Evolutionary conservation across 1,140 invertebrate genomes (phyloP), one percentile per base, ranked within the genome.

Genomic region (Drosophila repletoides): DNA sequence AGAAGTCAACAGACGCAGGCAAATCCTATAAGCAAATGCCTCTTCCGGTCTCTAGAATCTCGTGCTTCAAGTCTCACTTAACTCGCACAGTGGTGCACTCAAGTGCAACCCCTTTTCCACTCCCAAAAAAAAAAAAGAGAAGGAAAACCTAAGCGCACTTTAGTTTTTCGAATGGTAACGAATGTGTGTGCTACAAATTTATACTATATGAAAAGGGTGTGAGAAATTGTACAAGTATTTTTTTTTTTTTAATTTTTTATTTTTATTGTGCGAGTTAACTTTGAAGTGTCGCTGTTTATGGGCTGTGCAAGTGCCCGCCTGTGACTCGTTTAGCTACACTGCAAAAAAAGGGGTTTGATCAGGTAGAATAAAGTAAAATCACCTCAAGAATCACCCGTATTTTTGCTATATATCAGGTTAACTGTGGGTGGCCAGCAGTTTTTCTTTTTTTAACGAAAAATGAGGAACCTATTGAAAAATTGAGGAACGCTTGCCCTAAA

Each of bases 261-360:
- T n/a, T n/a, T 80, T 80, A 83, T 83, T 83, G 77, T 66, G 73
- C 77, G 73, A 83, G 77, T 83, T 83, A 84, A 83, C 79, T 84
- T 77, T 83, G 73, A 83, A 83, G 79, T 83, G 77, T 74, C 79
- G 77, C 70, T 69, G 73, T 79, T 79, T 79, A 79, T 70, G 75
- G 64, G 36, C 48, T 43, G 52, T 36, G 63, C 38, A 74, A 72
- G 52, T 67, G 69, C 7, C 36, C 5, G 49, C 24, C 34, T 22
- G 46, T 10, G 3, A 17, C 26, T 10, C 10, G 9, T 24, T n/a
- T 26, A 6, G 17, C 40, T 17, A 36, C 17, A 4, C 7, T n/a
- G n/a, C n/a, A n/a, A n/a, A n/a, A n/a, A n/a, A n/a, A n/a, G n/a
- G n/a, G n/a, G n/a, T n/a, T n/a, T n/a, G n/a, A n/a, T n/a, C n/a